Base-by-base conservation (phyloP, 2,113 vertebrate species). In the Athene noctua region DNA sequence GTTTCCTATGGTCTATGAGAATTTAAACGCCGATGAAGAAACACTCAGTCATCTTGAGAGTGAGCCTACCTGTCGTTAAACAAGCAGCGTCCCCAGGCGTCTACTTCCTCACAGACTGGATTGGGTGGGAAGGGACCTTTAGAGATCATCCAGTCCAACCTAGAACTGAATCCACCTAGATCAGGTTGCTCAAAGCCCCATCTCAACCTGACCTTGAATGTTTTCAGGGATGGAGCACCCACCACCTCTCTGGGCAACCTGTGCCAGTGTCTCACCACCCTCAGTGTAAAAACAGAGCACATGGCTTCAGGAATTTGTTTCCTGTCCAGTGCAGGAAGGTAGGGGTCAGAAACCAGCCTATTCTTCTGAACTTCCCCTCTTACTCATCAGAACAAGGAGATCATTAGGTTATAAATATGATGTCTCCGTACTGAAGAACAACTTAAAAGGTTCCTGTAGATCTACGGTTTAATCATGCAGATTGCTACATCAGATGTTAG, bases 121-220 rank as follows among this genome's bases (percentile, higher is more conserved):
- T 26, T 3, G 3, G 62, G 23, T 1, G 2, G 79, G 83, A 58
- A 79, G 25, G 32, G 66, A 83, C 36, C 19, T 36, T 19, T 3
- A 14, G 21, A 71, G 14, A 5, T 5, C 79, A 54, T 0, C 27
- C 0, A 21, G 16, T 29, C 47, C 57, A 20, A 49, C 8, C n/a
- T n/a, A n/a, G n/a, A n/a, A n/a, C n/a, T n/a, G n/a, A n/a, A n/a
- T n/a, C n/a, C n/a, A n/a, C n/a, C n/a, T n/a, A n/a, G n/a, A n/a
- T n/a, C 65, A 86, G 49, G 20, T 2, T 12, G 40, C 61, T 74
- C 66, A 55, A 5, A 10, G 49, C 44, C 22, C 27, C 2, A 0
- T 29, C 44, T 25, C 47, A 3, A 2, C 18, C 30, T 23, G 32
- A 1, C 16, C 51, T n/a, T 1, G 29, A 1, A 26, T 6, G 8